These are phyloP conservation scores for Drosophila limbata DNA, from an alignment of 2,888 invertebrate genomes.

Conservation along the genomic window DNA sequence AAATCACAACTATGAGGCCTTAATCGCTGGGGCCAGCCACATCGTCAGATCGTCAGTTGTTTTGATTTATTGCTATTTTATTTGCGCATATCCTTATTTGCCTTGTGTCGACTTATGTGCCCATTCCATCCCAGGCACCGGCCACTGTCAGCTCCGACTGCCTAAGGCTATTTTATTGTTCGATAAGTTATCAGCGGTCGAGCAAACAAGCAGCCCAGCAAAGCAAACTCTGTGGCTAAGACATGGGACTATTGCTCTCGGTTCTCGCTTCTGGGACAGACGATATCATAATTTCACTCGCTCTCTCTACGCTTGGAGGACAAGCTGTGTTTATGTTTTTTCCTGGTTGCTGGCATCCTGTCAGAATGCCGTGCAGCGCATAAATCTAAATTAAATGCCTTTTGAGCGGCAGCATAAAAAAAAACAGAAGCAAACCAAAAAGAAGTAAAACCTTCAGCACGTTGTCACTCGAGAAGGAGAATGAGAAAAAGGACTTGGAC, in stretches of 20 bases:
- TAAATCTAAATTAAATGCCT: conserved; percentile 83
- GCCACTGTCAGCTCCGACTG: conserved; percentile 55
- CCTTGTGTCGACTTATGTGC: conserved; percentile 62
- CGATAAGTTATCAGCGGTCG: conserved; percentile 77
- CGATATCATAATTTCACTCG: conserved; percentile 71
- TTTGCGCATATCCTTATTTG: conserved; percentile 81
- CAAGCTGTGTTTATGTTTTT: conserved; percentile 66
- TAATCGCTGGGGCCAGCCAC: conserved; percentile 74
- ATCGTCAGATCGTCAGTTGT: conserved; percentile 77
- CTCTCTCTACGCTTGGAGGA: conserved; percentile 40
- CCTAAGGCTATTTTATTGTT: conserved; percentile 78
- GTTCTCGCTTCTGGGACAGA: conserved; percentile 20
- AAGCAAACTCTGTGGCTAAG: conserved; percentile 43
- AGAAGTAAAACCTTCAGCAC: conserved; percentile 60
- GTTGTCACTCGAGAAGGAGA: conserved; percentile 65
- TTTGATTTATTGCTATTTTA: conserved; percentile 81
- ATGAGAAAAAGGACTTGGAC: conserved; percentile 40
- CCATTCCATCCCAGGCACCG: conserved; percentile 10
- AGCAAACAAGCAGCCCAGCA: conserved; percentile 57
- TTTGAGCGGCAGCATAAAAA: conserved; percentile 55
- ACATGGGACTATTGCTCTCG: background rate
- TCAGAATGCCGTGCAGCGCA: conserved; percentile 73
- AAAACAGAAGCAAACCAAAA: conserved; percentile 19
- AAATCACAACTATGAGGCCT: conserved; percentile 72
- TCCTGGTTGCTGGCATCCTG: conserved; percentile 53